phyloP scores from a whole-genome alignment of 2,888 invertebrate genomes.

The Luperina nickerlii region DNA sequence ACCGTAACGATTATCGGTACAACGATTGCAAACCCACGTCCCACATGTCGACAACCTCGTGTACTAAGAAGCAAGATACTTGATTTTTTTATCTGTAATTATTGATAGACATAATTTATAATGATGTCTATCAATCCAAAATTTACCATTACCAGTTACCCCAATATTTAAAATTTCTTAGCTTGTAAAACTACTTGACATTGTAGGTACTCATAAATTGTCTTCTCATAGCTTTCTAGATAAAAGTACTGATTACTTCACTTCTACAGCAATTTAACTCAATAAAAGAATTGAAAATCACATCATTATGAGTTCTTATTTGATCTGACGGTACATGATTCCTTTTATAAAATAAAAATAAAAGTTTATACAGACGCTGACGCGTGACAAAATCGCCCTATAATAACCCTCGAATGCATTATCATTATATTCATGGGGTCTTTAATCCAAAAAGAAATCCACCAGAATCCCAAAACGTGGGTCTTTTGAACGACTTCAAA shows the following conservation, averaged over 20 bases:
- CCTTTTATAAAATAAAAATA: conserved; percentile 63
- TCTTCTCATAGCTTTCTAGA: not conserved
- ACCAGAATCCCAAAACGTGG: conserved; percentile 88
- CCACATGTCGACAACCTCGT: not conserved
- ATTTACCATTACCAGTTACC: not conserved
- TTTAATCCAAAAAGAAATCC: conserved; percentile 90
- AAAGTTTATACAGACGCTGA: conserved; percentile 74
- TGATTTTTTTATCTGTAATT: too few species aligned
- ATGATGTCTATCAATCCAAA: not conserved
- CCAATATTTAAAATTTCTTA: not conserved
- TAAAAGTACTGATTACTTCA: not conserved
- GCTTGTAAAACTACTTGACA: not conserved
- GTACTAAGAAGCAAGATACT: too few species aligned
- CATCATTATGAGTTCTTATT: conserved; percentile 26
- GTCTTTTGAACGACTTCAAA: conserved; percentile 90
- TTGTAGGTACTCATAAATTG: not conserved
- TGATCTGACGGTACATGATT: conserved; percentile 45
- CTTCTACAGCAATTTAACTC: not conserved
- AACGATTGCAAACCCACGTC: too few species aligned
- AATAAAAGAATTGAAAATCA: conserved; percentile 14
- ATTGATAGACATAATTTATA: too few species aligned
- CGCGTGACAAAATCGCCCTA: conserved; percentile 82
- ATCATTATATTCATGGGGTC: conserved; percentile 90
- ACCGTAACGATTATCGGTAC: not conserved
- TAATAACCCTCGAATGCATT: conserved; percentile 84